Base-by-base conservation (phyloP, 1,140 invertebrate genomes). In the Drosophila ogumai region DNA sequence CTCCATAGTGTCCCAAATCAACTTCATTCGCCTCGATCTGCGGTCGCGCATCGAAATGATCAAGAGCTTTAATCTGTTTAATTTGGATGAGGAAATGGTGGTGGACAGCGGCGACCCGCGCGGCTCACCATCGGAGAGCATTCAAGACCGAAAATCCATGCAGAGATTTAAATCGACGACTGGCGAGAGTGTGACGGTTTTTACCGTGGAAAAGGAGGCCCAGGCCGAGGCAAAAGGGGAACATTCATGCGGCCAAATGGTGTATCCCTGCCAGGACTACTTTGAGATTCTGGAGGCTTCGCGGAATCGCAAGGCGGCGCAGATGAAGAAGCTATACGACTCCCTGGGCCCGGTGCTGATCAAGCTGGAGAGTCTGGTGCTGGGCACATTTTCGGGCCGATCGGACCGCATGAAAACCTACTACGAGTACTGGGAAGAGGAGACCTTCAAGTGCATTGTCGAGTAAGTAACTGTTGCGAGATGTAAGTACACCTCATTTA, bases 321-420 rank as follows among this genome's bases (percentile, higher is more conserved):
- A 94, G 8, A 94, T 98, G 91, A 93, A 94, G 1, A 94, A 95
- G 34, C 94, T 95, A 5, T 98, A 97, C 81, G 94, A 95, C 41
- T 95, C 95, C 2, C 94, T 96, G 28, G 95, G 95, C 1, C 96
- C 96, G 0, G 94, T 97, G 46, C 91, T 98, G 1, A 96, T 95
- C 55, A 98, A 98, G 92, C 92, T 98, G 71, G 97, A 98, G 92
- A 96, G 95, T 75, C 82, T 97, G 9, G 95, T 96, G 0, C 91
- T 96, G 19, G 94, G 94, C 46, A 95, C 95, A 1, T 94, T 94
- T 38, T 95, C 94, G 0, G 96, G 96, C 2, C 93, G 92, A 54
- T 95, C 95, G 1, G 71, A 92, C 0, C 93, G 94, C 9, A 96
- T 97, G 96, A 92, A 92, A 2, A 85, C 94, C 0, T 96, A 96